Evolutionary conservation across 2,888 invertebrate genomes (phyloP).

Genomic region (Anoplius nigerrimus): DNA sequence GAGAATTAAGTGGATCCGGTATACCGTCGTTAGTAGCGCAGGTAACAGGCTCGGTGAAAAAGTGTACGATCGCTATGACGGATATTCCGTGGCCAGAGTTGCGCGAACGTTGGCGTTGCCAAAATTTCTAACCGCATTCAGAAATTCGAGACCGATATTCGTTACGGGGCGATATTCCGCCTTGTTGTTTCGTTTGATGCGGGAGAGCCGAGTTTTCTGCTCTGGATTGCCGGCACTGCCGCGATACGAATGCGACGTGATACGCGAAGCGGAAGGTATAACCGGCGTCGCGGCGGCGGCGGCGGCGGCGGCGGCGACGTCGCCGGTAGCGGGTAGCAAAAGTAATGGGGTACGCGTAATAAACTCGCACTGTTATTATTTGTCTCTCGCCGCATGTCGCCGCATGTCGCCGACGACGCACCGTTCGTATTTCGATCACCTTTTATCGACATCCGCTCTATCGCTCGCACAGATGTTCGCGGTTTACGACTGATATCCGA

Average conservation of each 20-base stretch:
- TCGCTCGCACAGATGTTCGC: background rate
- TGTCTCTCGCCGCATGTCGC: too few species aligned
- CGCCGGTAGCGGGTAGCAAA: background rate
- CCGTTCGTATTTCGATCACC: constrained; percentile 1
- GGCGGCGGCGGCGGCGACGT: too few species aligned
- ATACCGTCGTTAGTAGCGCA: background rate
- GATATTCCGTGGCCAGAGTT: background rate
- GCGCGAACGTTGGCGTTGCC: background rate
- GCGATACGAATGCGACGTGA: background rate
- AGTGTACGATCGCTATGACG: constrained; percentile 26
- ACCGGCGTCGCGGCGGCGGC: background rate
- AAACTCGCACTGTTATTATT: background rate
- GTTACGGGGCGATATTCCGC: background rate
- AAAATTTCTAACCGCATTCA: background rate
- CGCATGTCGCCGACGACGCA: background rate
- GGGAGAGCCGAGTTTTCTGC: background rate
- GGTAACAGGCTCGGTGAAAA: too few species aligned
- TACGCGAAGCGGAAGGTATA: constrained; percentile 5
- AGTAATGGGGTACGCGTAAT: constrained; percentile 4
- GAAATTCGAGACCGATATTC: background rate
- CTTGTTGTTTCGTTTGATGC: background rate
- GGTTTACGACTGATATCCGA: background rate
- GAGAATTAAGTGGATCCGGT: constrained; percentile 25
- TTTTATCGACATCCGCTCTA: background rate
- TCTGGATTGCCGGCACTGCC: too few species aligned